Percentiles rank a stretch among this genome's conserved stretches.
Conservation (phyloP, 2,113 vertebrate genomes). For the Arvicanthis niloticus region DNA sequence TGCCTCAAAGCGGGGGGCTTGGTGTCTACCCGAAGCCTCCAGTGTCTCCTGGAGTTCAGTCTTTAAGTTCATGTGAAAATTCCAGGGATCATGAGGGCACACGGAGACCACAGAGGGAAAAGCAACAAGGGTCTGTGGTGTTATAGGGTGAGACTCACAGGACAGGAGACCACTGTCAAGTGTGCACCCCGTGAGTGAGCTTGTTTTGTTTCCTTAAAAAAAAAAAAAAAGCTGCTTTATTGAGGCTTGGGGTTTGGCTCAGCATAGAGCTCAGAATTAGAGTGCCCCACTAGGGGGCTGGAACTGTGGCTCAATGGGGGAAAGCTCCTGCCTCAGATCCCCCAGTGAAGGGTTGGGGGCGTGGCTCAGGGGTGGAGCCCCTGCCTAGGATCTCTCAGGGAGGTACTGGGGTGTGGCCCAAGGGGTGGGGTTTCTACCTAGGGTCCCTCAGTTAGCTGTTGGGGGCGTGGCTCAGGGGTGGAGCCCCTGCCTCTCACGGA, state of each 20-base stretch:
- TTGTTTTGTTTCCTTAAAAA: neutral
- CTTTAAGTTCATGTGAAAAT: neutral
- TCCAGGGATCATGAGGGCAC: neutral
- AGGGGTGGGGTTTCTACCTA: neutral
- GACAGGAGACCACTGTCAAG: neutral
- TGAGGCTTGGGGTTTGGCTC: neutral
- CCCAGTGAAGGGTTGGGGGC: no score
- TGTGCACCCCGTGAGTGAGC: neutral
- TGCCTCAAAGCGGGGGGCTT: neutral
- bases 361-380: neutral
- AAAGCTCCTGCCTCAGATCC: neutral
- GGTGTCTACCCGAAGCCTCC: neutral
- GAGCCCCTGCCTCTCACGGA: neutral
- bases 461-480: neutral
- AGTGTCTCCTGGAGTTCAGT: neutral
- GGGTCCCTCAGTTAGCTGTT: neutral
- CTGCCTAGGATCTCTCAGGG: neutral
- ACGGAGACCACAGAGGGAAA: neutral
- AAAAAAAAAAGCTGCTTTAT: neutral
- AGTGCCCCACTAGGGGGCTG: no score
- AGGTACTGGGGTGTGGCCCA: neutral
- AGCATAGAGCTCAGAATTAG: neutral
- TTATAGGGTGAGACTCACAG: neutral
- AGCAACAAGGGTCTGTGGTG: neutral
- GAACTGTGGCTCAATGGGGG: neutral